Base-by-base conservation (phyloP, 2,888 invertebrate genomes). In the Caenorhabditis wallacei region DNA sequence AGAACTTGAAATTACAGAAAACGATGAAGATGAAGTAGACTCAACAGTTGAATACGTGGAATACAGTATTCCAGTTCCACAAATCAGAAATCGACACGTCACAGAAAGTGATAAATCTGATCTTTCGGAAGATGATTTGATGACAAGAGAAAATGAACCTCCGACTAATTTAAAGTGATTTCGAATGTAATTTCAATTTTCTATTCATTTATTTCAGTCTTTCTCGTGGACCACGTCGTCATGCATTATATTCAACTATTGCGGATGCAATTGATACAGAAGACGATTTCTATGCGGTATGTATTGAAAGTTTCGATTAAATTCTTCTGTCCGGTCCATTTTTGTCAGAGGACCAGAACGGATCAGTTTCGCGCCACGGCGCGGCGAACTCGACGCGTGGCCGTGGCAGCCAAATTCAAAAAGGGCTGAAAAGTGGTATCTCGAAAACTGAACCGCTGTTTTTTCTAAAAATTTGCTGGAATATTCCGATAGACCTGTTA, bases 161-260 rank as follows among this genome's bases (percentile, higher is more conserved):
- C 59, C 80, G 0, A 35, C 37, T n/a, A 74, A 35, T 20, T 40
- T 78, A 16, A 51, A 68, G 76, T 69, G 26, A 43, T 59, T 10
- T 11, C 30, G 8, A 30, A 30, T 30, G 30, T n/a, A 30, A 5
- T 30, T 40, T 40, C 40, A 22, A 1, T 53, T 20, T n/a, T 54
- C 8, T 13, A 22, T 16, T 61, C n/a, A 8, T 24, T 7, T 2
- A 11, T 69, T 70, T 11, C 70, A 80, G 66, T 46, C 5, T 68
- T 16, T 53, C 72, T 48, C 69, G 75, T n/a, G 75, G 71, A n/a
- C 66, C 71, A 18, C 84, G 87, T 11, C 82, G 83, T 1, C 84
- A 84, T 68, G 87, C 80, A 40, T 80, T 88, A 57, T 89, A 89
- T 74, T 86, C 89, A 18, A 87, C 88, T 3, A 87, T 89, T 59